Evolutionary conservation across 2,888 invertebrate genomes (phyloP).

Genomic region (Ornithoptera priamus): DNA sequence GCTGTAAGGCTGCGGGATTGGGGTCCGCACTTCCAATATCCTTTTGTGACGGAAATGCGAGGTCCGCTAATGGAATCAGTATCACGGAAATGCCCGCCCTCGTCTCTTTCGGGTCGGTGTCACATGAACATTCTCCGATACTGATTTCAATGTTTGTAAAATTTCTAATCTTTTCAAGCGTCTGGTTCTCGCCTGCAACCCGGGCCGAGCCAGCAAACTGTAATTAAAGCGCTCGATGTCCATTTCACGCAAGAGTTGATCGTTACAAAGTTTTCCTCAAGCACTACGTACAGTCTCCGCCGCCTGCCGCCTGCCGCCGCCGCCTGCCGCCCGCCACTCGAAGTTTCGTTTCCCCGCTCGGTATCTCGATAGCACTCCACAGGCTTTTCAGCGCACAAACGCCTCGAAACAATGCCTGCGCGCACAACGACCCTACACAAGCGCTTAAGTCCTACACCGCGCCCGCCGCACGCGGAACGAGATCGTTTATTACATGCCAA

Average conservation of each 20-base stretch:
- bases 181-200: background rate
- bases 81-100: slow-evolving; percentile 31
- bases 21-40: slow-evolving; percentile 53
- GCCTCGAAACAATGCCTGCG: slow-evolving; percentile 37
- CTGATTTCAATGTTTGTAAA: background rate
- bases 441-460: slow-evolving; percentile 16
- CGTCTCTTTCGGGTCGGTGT: background rate
- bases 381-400: slow-evolving; percentile 38
- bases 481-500: slow-evolving; percentile 6
- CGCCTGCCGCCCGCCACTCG: too few relatives aligned
- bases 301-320: too few relatives aligned
- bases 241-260: background rate
- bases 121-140: background rate
- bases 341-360: slow-evolving; percentile 32
- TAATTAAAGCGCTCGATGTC: background rate
- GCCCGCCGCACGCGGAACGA: slow-evolving; percentile 6
- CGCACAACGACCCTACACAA: slow-evolving; percentile 17
- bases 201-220: background rate
- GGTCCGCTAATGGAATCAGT: slow-evolving; percentile 72
- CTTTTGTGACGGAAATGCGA: slow-evolving; percentile 59
- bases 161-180: too few relatives aligned
- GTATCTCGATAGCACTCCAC: slow-evolving; percentile 38
- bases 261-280: too few relatives aligned
- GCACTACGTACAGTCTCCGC: background rate
- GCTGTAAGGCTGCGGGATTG: slow-evolving; percentile 58